Evolutionary conservation across 2,888 invertebrate genomes (phyloP), one percentile per base, ranked within the genome.

Genomic region (Diaperis boleti): DNA sequence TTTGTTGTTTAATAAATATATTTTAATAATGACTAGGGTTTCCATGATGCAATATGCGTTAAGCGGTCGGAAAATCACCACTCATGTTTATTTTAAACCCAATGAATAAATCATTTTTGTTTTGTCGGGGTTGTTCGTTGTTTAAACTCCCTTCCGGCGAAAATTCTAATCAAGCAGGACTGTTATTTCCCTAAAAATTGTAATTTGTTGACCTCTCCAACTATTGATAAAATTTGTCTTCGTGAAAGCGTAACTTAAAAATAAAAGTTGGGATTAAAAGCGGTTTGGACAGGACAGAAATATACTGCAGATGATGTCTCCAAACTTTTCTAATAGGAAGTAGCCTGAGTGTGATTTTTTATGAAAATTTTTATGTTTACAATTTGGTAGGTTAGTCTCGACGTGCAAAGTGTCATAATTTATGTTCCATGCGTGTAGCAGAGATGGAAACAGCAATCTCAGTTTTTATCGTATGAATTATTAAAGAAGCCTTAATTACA

Each of bases 231-330:
- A 54, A 54, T 54, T 54, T 54, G 29, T 54, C 54, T 41, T 54
- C 17, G 33, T 49, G 59, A 37, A 59, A 47, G 39, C 26, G 20
- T 47, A 47, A 49, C 47, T 49, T 59, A 42, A 52, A 52, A 60
- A 60, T 44, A 42, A 61, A 61, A 61, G 33, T 61, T 54, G n/a
- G 47, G 61, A 61, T 61, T 61, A 61, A 61, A 39, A 37, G 26
- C 45, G 14, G 45, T 45, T 61, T 47, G 61, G 61, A 61, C 61
- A 45, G 55, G 22, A 61, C 42, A 22, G 61, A 61, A 61, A 61
- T 61, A 61, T 61, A 61, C 61, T 61, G 61, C 61, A 61, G 61
- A 61, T 61, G 61, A 61, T 61, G 54, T 61, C 55, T 55, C 31
- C 18, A 61, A 61, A 61, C 54, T 61, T 61, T 61, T 54, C 39